These are phyloP conservation scores for Odontothrips loti DNA, from an alignment of 2,888 invertebrate genomes.

Conservation along the genomic window DNA sequence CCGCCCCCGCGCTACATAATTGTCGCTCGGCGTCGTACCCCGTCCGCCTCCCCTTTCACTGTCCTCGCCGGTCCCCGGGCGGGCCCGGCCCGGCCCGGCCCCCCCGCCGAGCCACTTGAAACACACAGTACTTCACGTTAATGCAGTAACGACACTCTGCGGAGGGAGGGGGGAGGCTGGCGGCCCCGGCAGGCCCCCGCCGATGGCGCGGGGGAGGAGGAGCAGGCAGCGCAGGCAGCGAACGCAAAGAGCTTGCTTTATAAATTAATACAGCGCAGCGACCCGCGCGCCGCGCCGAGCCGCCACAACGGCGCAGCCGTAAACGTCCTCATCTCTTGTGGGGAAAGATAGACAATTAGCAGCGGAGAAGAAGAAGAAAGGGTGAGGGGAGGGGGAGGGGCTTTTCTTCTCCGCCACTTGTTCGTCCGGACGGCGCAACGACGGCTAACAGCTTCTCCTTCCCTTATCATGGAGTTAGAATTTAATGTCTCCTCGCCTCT, in stretches of 20 bases:
- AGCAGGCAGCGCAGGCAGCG: not conserved
- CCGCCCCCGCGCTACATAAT: not conserved
- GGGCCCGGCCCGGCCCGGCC: not conserved
- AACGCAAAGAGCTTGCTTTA: not conserved
- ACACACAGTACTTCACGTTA: slow-evolving; percentile 11
- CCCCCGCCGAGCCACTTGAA: not conserved
- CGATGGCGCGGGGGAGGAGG: not conserved
- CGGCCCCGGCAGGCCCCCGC: not conserved
- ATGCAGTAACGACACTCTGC: not conserved
- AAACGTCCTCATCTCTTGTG: not conserved
- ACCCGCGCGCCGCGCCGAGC: not conserved
- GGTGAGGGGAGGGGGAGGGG: too few species aligned
- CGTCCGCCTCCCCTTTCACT: not conserved
- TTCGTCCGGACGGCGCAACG: not conserved
- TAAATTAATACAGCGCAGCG: slow-evolving; percentile 11
- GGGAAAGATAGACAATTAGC: not conserved
- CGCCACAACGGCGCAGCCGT: not conserved
- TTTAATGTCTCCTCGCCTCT: not conserved
- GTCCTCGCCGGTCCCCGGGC: not conserved
- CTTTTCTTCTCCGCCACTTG: slow-evolving; percentile 6
- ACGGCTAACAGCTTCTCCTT: not conserved
- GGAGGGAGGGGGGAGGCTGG: too few species aligned
- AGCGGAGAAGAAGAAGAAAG: not conserved
- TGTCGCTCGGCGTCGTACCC: not conserved
- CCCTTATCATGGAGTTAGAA: slow-evolving; percentile 3